Conservation (phyloP, 2,888 invertebrate species). For the Blastobasis lacticolella region DNA sequence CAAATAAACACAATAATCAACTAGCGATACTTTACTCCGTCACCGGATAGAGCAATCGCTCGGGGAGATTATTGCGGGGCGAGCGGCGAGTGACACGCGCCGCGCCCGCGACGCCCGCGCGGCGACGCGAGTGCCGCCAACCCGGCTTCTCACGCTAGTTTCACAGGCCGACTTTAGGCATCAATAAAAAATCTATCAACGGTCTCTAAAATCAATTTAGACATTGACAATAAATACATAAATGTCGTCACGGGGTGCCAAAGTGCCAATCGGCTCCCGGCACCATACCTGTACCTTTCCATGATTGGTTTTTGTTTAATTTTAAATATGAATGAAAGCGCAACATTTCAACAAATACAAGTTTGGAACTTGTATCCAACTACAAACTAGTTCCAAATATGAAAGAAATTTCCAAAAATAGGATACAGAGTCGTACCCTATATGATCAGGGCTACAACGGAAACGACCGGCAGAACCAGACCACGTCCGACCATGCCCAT, state of each 20-base stretch:
- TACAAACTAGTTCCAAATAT: too few species aligned
- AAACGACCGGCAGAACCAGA: not conserved
- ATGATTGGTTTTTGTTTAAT: too few species aligned
- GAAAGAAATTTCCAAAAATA: too few species aligned
- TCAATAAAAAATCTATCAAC: too few species aligned
- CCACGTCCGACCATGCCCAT: not conserved
- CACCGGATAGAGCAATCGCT: conserved; percentile 70
- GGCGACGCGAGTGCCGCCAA: conserved; percentile 21
- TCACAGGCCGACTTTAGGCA: too few species aligned
- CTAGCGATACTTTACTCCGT: conserved; percentile 71
- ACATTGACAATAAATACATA: too few species aligned
- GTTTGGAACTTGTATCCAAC: too few species aligned
- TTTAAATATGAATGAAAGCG: too few species aligned
- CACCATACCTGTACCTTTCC: conserved; percentile 12
- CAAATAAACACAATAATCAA: conserved; percentile 73
- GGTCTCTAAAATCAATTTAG: too few species aligned
- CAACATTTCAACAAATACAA: too few species aligned
- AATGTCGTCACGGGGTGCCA: conserved; percentile 20
- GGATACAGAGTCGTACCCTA: too few species aligned
- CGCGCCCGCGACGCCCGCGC: conserved; percentile 20
- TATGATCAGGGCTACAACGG: not conserved
- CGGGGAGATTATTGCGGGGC: conserved; percentile 53
- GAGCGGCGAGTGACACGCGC: conserved; percentile 59
- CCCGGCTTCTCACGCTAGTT: too few species aligned
- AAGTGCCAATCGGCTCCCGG: conserved; percentile 15